Percentiles rank a stretch among this genome's conserved stretches.
phyloP scores from a whole-genome alignment of 2,888 invertebrate species.

The Cyaniris semiargus region DNA sequence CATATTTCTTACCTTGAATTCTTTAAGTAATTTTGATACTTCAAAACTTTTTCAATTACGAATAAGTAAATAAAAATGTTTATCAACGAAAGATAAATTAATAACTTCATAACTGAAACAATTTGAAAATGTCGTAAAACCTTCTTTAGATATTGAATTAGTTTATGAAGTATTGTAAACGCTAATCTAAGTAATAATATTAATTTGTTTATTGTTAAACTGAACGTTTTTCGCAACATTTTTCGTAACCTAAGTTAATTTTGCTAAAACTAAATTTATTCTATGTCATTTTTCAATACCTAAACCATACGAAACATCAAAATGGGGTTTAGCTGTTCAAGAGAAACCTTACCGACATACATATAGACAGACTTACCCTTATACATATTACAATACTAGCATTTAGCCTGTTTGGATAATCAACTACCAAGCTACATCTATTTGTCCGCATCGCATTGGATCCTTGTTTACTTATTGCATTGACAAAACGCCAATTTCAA shows the following conservation, averaged over 20 bases:
- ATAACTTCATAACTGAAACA: neutral
- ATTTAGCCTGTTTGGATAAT: neutral
- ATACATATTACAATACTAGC: too few species aligned
- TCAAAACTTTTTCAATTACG: neutral
- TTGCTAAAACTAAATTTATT: neutral
- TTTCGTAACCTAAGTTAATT: neutral
- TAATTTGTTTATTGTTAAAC: neutral
- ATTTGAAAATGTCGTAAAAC: neutral
- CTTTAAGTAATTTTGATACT: neutral
- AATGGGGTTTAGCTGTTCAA: neutral
- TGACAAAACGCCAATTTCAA: conserved; percentile 30
- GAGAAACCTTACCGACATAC: neutral
- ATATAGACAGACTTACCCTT: too few species aligned
- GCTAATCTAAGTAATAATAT: too few species aligned
- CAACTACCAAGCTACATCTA: neutral
- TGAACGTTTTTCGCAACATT: neutral
- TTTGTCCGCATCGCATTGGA: neutral
- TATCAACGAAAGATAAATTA: neutral
- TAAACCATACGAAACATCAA: neutral
- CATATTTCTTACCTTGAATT: neutral
- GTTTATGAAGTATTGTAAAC: too few species aligned
- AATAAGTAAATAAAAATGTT: neutral
- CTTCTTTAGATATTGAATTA: neutral
- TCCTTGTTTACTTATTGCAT: conserved; percentile 20
- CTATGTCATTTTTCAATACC: neutral